Base-by-base conservation (phyloP, 37 sponge, comb jelly and placozoan genomes). In the Halichondria panicea region DNA sequence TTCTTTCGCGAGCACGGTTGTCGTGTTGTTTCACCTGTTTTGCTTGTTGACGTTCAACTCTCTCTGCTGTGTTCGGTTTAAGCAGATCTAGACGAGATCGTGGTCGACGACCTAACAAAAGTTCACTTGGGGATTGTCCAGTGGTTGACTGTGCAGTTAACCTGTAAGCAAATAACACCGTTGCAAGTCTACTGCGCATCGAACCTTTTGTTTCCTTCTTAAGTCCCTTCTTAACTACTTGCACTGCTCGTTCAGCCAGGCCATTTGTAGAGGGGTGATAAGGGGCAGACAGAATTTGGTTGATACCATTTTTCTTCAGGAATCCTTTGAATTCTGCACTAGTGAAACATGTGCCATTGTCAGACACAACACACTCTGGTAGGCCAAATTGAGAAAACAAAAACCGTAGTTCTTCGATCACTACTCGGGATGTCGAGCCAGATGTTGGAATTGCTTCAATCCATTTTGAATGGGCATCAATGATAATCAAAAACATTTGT, bases 381-480 rank as follows among this genome's bases (percentile, higher is more conserved):
- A 81, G 25, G 9, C 81, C 81, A 71, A 45, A 71, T 25, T 48
- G 21, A 22, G 66, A 36, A 31, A 76, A 75, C 7, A 86, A 42
- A 45, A 50, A 45, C 3, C 76, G 36, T 18, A 71, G 36, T n/a
- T 71, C 57, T 34, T 71, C 57, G 15, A 71, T 55, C 22, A 57
- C 55, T 3, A 38, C 33, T 21, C 42, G 31, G 35, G 55, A 6
- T n/a, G 57, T 54, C 3, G 57, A 43, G 28, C 63, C 24, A 5
- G 43, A 15, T 53, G 53, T 63, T 15, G 40, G 71, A 56, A 8
- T 42, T 24, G 38, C 70, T 55, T 83, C 84, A 11, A 83, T 53
- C 84, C 76, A 83, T 34, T 83, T 83, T 7, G 84, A 66, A 35
- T 76, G 76, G 12, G 70, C 84, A 59, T 76, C 78, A 9, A 84